A percentile compares a stretch with the other conserved stretches of the same genome.
Conservation (phyloP, 1,140 invertebrate genomes). For the Mercenaria mercenaria region DNA sequence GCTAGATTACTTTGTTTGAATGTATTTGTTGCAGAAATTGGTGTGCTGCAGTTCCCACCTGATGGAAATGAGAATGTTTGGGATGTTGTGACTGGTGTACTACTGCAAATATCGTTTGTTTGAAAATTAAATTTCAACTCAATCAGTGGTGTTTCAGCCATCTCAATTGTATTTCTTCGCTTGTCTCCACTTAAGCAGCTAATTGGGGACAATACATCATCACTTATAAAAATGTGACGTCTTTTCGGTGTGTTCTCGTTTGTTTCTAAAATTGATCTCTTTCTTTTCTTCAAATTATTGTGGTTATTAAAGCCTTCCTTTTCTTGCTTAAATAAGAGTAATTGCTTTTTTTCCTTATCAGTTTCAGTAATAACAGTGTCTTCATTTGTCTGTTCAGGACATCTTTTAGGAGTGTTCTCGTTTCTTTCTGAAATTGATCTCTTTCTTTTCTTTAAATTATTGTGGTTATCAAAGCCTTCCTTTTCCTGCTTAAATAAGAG, state of each 20-base stretch:
- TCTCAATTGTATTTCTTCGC: neutral
- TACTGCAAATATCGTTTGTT: neutral
- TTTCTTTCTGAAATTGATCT: neutral
- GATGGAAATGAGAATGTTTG: neutral
- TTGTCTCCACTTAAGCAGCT: neutral
- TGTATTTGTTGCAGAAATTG: neutral
- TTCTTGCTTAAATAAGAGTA: neutral
- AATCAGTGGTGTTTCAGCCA: neutral
- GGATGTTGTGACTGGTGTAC: neutral
- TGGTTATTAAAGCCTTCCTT: neutral
- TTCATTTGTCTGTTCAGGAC: too few relatives aligned
- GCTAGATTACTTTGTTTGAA: neutral
- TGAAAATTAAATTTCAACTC: neutral
- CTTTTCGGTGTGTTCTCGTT: constrained; percentile 30
- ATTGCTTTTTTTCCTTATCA: neutral
- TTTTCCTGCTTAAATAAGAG: neutral
- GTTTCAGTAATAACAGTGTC: too few relatives aligned
- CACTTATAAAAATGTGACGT: neutral
- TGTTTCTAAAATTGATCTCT: neutral
- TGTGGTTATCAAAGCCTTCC: neutral
- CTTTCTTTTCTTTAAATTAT: neutral
- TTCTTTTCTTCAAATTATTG: neutral
- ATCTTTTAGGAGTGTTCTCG: constrained; percentile 31
- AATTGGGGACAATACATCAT: neutral
- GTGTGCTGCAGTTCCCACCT: neutral